Evolutionary conservation across 2,113 vertebrate genomes (phyloP), one percentile per base, ranked within the genome.

Genomic region (Chascanopsetta lugubris): DNA sequence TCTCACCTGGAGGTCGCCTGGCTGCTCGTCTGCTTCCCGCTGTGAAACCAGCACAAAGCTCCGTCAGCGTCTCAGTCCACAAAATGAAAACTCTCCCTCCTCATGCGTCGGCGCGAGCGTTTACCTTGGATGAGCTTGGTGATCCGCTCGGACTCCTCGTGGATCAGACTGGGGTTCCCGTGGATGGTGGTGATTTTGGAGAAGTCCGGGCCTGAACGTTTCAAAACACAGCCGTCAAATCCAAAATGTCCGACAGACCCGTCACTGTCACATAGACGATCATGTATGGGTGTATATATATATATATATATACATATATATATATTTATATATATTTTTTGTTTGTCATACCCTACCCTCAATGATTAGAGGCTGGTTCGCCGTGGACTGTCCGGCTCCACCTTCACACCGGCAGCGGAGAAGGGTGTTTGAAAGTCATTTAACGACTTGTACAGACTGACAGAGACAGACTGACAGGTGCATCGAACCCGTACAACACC

Each of bases 41-140:
- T 91, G 76, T 4, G 4, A 80, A 72, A 68, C 0, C 21, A 67
- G 48, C 6, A 65, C 11, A 72, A 4, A 24, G 15, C 5, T 54
- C 25, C 38, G 36, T 57, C 32, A 80, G 2, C 64, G 25, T n/a
- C n/a, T n/a, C n/a, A n/a, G n/a, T n/a, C n/a, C n/a, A n/a, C n/a
- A n/a, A n/a, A 26, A 8, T 45, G 29, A 5, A 21, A 42, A 21
- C 49, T 21, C 4, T 3, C 1, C 25, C 13, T 48, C n/a, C n/a
- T n/a, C n/a, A n/a, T n/a, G n/a, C n/a, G 24, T 9, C 46, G 18
- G 22, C 24, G 2, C n/a, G 24, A 46, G 3, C 7, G 12, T 57
- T 75, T 29, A 93, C 93, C 82, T 89, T 87, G 54, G 76, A 93
- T 93, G 46, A 93, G 53, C 83, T 75, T 88, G 74, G 85, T 77